Percentiles rank a stretch among this genome's conserved stretches.
phyloP scores from a whole-genome alignment of 2,113 vertebrate species.

The Oreocharis arfaki region DNA sequence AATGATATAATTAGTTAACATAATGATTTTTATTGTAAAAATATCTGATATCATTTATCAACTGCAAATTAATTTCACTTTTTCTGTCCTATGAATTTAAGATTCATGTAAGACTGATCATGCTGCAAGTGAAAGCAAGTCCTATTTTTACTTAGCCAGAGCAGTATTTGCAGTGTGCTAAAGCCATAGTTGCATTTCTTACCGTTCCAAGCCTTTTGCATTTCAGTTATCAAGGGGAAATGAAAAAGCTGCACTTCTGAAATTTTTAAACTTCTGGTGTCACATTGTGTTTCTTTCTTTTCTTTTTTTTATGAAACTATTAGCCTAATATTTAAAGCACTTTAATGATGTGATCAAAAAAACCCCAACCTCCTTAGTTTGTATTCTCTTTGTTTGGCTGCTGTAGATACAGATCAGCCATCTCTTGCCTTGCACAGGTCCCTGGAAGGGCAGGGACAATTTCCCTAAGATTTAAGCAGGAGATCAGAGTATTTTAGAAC shows the following conservation, averaged over 20 bases:
- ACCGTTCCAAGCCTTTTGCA: neutral
- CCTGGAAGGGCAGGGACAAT: neutral
- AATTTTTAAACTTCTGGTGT: neutral
- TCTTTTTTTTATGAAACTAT: neutral
- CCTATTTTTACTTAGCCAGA: neutral
- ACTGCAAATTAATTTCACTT: neutral
- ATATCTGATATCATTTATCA: neutral
- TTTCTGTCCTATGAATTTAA: neutral
- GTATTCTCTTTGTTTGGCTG: neutral
- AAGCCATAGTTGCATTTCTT: neutral
- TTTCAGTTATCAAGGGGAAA: neutral
- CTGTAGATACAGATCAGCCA: neutral
- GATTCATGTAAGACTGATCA: neutral
- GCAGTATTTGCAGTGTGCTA: neutral
- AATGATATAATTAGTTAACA: neutral
- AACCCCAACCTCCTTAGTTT: neutral
- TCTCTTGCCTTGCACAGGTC: neutral
- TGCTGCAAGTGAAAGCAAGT: neutral
- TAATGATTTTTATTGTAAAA: neutral
- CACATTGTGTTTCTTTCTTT: accelerated
- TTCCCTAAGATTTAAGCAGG: neutral
- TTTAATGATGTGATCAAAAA: neutral
- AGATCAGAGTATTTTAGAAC: neutral
- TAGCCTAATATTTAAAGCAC: neutral
- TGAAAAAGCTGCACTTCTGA: neutral